A percentile compares a stretch with the other conserved stretches of the same genome.
Evolutionary conservation across 2,888 invertebrate genomes (phyloP).

Genomic region (Ischnura elegans): DNA sequence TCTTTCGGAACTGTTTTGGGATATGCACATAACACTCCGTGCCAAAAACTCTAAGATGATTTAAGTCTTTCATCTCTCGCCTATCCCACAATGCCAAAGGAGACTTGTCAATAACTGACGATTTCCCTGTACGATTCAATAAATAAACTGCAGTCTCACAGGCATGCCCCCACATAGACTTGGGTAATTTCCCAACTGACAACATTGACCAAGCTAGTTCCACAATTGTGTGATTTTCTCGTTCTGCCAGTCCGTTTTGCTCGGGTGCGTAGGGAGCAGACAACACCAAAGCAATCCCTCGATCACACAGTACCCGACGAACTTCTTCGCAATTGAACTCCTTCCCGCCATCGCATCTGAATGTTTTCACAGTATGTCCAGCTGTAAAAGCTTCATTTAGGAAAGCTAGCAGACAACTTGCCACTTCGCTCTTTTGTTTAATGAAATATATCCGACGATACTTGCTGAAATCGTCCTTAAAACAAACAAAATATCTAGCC

Average conservation of each 20-base stretch:
- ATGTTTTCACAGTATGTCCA: slow-evolving; percentile 71
- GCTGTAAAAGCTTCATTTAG: slow-evolving; percentile 72
- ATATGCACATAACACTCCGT: neutral
- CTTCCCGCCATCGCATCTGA: slow-evolving; percentile 71
- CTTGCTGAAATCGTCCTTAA: slow-evolving; percentile 72
- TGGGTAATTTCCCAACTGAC: neutral
- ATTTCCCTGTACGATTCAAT: neutral
- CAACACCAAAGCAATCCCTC: slow-evolving; percentile 69
- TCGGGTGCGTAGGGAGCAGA: slow-evolving; percentile 69
- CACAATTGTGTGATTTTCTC: neutral
- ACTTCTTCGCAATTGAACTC: slow-evolving; percentile 70
- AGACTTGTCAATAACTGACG: neutral
- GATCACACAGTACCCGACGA: slow-evolving; percentile 51
- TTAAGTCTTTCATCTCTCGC: neutral
- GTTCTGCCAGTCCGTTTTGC: slow-evolving; percentile 70
- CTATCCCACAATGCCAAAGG: neutral
- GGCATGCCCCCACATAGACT: neutral
- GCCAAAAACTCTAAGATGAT: neutral
- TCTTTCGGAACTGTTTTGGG: neutral
- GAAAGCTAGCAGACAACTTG: slow-evolving; percentile 71
- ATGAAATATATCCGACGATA: slow-evolving; percentile 71
- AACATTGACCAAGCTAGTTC: slow-evolving; percentile 4
- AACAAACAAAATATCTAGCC: slow-evolving; percentile 72
- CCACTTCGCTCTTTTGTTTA: slow-evolving; percentile 70
- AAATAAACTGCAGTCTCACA: neutral